These are phyloP conservation scores for Tokudaia tokunoshimensis DNA, from an alignment of 2,797 vertebrate genomes.

Conservation along the genomic window DNA sequence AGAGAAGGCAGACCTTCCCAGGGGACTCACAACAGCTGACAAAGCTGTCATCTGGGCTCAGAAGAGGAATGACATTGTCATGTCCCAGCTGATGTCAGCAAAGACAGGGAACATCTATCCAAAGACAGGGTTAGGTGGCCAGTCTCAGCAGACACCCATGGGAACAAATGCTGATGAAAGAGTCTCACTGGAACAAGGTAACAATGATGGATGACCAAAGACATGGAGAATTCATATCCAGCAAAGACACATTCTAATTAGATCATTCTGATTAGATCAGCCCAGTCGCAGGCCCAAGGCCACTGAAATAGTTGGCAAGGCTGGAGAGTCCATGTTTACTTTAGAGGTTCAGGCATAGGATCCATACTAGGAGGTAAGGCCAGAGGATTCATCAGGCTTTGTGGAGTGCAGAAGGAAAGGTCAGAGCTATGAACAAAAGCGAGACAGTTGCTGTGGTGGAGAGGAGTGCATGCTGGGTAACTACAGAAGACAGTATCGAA, in stretches of 20 bases:
- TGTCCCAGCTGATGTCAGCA: neutral
- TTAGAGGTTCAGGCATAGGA: neutral
- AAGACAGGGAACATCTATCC: neutral
- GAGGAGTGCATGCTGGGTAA: neutral
- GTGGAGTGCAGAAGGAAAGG: neutral
- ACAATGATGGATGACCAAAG: neutral
- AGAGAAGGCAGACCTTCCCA: neutral
- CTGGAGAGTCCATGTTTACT: neutral
- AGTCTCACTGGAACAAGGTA: neutral
- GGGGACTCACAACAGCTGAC: neutral
- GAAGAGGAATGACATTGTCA: neutral
- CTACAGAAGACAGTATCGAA: neutral
- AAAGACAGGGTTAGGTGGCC: neutral
- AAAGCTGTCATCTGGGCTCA: neutral
- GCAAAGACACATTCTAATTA: neutral
- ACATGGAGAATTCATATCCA: neutral
- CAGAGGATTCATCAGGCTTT: neutral
- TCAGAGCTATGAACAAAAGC: neutral
- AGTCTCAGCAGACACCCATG: neutral
- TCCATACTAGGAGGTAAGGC: neutral
- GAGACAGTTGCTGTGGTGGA: neutral
- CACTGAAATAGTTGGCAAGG: neutral
- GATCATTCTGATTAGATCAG: neutral
- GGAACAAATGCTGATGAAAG: neutral
- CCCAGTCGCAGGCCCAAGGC: neutral